Conservation (phyloP, 2,888 invertebrate species). For the Resseliella maxima region DNA sequence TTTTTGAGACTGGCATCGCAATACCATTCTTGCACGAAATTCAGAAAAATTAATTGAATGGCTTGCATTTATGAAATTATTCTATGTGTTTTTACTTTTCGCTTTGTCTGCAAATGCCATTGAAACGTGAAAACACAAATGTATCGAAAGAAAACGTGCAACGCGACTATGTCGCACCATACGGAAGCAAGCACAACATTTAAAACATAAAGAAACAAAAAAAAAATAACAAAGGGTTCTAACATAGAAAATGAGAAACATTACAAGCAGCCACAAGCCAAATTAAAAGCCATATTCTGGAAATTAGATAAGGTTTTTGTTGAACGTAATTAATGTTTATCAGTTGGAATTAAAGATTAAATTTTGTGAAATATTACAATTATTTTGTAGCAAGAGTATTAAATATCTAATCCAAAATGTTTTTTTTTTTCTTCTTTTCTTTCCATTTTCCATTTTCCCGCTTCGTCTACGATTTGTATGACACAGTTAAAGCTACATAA, state of each 20-base stretch:
- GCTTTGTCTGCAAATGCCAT: neutral
- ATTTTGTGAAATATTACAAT: neutral
- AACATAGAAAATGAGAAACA: neutral
- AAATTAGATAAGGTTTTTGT: conserved; percentile 53
- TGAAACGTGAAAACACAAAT: neutral
- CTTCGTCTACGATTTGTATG: neutral
- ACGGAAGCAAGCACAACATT: neutral
- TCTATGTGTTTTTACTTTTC: neutral
- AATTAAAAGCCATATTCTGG: conserved; percentile 25
- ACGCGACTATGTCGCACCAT: no score
- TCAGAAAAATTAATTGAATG: neutral
- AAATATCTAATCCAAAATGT: neutral
- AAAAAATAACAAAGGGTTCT: neutral
- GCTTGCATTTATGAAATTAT: conserved; percentile 45
- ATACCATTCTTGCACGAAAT: conserved; percentile 3
- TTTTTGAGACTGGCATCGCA: neutral
- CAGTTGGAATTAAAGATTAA: conserved; percentile 27
- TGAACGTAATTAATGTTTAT: conserved; percentile 51
- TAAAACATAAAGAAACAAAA: neutral
- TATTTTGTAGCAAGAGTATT: neutral
- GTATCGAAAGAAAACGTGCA: neutral
- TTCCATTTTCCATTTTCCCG: neutral
- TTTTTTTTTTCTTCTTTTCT: conserved; percentile 1
- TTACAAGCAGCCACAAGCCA: conserved; percentile 12
- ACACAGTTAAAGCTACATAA: conserved; percentile 27